These are phyloP conservation scores for Cerastoderma edule DNA, from an alignment of 2,888 invertebrate species.

Conservation along the genomic window DNA sequence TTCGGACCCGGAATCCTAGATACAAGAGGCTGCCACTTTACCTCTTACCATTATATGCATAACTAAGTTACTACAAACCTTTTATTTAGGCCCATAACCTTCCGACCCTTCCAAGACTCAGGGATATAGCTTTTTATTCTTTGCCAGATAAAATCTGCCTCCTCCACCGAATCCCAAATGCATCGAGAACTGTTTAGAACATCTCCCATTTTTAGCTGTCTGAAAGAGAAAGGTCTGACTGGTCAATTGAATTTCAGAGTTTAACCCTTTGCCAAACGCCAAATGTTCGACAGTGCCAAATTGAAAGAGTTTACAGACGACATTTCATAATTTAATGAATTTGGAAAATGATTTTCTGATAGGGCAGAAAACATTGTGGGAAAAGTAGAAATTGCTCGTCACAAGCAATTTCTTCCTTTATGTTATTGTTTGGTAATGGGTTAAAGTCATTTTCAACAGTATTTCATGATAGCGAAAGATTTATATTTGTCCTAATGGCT, in stretches of 20 bases:
- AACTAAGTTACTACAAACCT: constrained; percentile 58
- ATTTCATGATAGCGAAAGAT: too few relatives aligned
- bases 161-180: constrained; percentile 73
- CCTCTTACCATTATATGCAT: background rate
- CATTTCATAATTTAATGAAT: background rate
- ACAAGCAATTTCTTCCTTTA: background rate
- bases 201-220: constrained; percentile 65
- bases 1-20: background rate
- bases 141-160: constrained; percentile 66
- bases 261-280: too few relatives aligned
- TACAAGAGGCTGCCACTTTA: background rate
- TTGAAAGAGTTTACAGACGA: background rate
- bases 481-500: too few relatives aligned
- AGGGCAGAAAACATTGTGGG: constrained; percentile 9
- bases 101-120: constrained; percentile 50
- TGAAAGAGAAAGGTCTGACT: constrained; percentile 28
- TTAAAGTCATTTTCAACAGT: too few relatives aligned
- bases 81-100: constrained; percentile 74
- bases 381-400: constrained; percentile 3
- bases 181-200: constrained; percentile 73
- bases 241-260: too few relatives aligned
- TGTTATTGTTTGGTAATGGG: too few relatives aligned
- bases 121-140: constrained; percentile 72
- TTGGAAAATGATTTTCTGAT: background rate
- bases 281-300: background rate